Evolutionary conservation across 2,113 vertebrate genomes (phyloP).

Genomic region (Chamaetylas fuelleborni): DNA sequence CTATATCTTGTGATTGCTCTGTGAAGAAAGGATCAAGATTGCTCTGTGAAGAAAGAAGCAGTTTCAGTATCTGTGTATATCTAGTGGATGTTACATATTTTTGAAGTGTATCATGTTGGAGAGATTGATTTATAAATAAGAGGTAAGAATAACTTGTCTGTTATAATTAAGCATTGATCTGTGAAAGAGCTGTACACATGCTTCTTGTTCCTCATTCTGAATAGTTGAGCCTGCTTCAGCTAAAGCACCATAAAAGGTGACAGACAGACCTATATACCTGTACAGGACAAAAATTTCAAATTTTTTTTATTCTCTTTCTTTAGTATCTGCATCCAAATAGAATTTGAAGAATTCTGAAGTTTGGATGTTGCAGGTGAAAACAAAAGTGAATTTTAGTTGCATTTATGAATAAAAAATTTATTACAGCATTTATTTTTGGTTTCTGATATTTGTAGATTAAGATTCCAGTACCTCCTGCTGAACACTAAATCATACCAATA

Average conservation of each 20-base stretch:
- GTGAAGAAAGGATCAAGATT: neutral
- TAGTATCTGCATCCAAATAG: neutral
- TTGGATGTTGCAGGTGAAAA: neutral
- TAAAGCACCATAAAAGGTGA: neutral
- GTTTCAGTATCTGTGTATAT: neutral
- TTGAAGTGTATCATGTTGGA: neutral
- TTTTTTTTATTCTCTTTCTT: neutral
- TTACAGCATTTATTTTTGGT: neutral
- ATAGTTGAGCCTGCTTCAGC: neutral
- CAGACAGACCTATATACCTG: neutral
- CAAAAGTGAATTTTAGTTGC: neutral
- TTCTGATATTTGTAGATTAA: neutral
- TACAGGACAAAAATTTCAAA: neutral
- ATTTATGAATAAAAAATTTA: neutral
- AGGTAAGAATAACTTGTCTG: neutral
- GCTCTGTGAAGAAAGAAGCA: neutral
- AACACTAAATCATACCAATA: neutral
- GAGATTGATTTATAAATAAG: neutral
- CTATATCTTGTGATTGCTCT: neutral
- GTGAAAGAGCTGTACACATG: neutral
- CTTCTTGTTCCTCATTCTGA: neutral
- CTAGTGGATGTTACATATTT: rapidly evolving
- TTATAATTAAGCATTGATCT: neutral
- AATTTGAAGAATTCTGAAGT: neutral
- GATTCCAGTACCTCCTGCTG: neutral